Base-by-base conservation (phyloP, 1,140 invertebrate genomes). In the Drosophila tristis region DNA sequence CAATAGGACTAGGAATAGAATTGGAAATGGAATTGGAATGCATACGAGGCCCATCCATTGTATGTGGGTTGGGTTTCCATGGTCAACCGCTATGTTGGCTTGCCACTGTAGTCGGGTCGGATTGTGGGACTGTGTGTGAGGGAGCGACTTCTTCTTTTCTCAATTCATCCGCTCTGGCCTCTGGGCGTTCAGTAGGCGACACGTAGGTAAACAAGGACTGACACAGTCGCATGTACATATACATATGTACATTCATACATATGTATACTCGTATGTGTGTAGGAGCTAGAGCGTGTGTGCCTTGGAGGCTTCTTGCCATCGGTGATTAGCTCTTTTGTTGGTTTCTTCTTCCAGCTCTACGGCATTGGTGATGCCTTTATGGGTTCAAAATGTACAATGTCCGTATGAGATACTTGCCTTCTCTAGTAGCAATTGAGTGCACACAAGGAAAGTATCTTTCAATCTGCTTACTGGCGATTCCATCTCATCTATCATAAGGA, bases 31-130 rank as follows among this genome's bases (percentile, higher is more conserved):
- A 68, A 64, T 25, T 58, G 62, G 44, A 56, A 61, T 39, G 61
- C 62, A 67, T 45, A 51, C 35, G 67, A 70, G 64, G 64, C 64
- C 55, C 66, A 80, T 62, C 60, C 72, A 61, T 45, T 58, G 64
- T 58, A 54, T 78, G 74, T 66, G 56, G 51, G 67, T 80, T 84
- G 59, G 78, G 77, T 84, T 78, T 80, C 67, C 50, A 77, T 84
- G 85, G 84, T 82, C 84, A 84, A 89, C 84, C 84, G 65, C 84
- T 65, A 78, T 67, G 53, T 77, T 63, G 84, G 84, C 73, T 89
- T 84, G 78, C 84, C 80, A 74, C 80, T 71, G 76, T 64, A 64
- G 75, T 51, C 48, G 61, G 74, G 65, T 81, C 73, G 59, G 39
- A 48, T 15, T 72, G 16, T 74, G 47, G 59, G 45, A 44, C 29